Conservation (phyloP, 2,888 invertebrate species). For the Cerceris ruficornis region DNA sequence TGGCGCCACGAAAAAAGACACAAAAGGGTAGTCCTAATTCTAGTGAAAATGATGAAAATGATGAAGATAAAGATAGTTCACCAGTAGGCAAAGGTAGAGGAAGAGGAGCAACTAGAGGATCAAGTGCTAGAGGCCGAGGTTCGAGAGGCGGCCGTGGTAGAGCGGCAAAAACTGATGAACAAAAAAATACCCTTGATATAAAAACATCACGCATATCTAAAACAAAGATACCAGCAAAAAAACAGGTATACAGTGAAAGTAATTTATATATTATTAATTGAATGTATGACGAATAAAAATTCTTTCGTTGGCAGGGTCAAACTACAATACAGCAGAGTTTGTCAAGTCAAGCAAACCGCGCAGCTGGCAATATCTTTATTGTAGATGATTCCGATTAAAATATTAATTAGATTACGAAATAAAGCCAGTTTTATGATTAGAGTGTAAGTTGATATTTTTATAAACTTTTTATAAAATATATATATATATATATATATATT, state of each 20-base stretch:
- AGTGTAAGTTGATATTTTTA: constrained; percentile 1
- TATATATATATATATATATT: neutral
- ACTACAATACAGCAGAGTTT: neutral
- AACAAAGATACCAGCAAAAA: neutral
- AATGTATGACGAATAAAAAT: neutral
- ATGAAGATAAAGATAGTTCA: constrained; percentile 7
- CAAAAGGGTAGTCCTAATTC: neutral
- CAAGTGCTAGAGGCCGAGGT: constrained; percentile 34
- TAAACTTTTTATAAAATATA: neutral
- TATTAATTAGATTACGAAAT: neutral
- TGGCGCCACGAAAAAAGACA: neutral
- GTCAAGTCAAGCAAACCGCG: neutral
- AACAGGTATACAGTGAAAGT: constrained; percentile 11
- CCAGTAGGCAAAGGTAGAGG: constrained; percentile 28
- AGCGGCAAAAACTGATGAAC: constrained; percentile 8
- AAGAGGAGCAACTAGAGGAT: constrained; percentile 44
- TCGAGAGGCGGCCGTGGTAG: constrained; percentile 35
- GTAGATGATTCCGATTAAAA: constrained; percentile 34
- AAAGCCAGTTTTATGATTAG: neutral
- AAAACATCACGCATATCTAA: neutral
- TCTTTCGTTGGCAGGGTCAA: constrained; percentile 14
- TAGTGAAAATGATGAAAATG: constrained; percentile 24
- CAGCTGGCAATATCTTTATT: neutral
- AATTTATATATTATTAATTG: constrained; percentile 2
- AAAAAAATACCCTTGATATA: neutral